Percentiles rank a stretch among this genome's conserved stretches.
These are phyloP conservation scores for Euborellia annulipes DNA, from an alignment of 1,140 invertebrate genomes.

Conservation along the genomic window DNA sequence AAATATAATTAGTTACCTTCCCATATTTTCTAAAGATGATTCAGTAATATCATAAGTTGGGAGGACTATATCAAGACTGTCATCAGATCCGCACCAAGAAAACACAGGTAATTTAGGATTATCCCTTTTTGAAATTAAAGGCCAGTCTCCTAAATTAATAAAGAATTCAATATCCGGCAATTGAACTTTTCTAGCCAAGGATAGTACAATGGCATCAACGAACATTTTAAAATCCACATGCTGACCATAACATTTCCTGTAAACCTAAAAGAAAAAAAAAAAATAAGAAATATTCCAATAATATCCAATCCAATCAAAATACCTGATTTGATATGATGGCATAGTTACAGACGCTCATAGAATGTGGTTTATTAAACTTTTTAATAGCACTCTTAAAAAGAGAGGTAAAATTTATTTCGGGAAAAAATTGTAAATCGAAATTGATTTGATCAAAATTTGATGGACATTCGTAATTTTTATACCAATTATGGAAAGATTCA, in stretches of 20 bases:
- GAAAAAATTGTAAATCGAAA: conserved; percentile 54
- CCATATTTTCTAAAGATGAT: conserved; percentile 80
- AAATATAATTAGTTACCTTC: conserved; percentile 38
- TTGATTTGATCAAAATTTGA: conserved; percentile 51
- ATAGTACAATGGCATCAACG: conserved; percentile 74
- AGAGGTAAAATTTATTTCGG: conserved; percentile 51
- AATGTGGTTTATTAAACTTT: conserved; percentile 52
- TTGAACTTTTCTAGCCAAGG: conserved; percentile 61
- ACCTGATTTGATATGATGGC: conserved; percentile 68
- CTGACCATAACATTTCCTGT: conserved; percentile 80
- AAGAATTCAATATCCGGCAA: conserved; percentile 84
- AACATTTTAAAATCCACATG: conserved; percentile 96
- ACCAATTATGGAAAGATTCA: conserved; percentile 44
- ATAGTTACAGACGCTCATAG: conserved; percentile 83
- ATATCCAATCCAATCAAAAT: conserved; percentile 13
- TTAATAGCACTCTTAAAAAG: conserved; percentile 44
- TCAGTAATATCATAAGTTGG: conserved; percentile 93
- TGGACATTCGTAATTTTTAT: conserved; percentile 49
- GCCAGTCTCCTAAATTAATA: conserved; percentile 92
- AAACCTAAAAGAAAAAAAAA: conserved; percentile 37
- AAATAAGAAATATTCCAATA: neutral
- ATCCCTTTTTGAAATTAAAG: conserved; percentile 41
- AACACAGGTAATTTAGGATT: conserved; percentile 62
- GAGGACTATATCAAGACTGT: conserved; percentile 76
- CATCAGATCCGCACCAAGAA: conserved; percentile 87